Conservation (phyloP, 2,888 invertebrate species). For the Patella pellucida region DNA sequence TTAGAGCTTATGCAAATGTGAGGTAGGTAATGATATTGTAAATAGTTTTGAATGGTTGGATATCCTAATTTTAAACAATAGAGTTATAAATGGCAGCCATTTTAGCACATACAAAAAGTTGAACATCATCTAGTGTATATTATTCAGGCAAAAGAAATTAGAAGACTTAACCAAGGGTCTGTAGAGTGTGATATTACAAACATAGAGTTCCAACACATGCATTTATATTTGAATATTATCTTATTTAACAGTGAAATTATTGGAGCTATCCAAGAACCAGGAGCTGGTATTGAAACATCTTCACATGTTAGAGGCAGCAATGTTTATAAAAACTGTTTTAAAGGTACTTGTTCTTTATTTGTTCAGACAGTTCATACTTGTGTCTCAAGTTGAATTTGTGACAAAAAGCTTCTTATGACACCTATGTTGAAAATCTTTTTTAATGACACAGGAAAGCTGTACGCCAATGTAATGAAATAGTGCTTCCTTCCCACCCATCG, state of each 20-base stretch:
- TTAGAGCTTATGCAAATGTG: constrained; percentile 59
- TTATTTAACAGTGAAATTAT: constrained; percentile 56
- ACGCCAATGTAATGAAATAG: no score
- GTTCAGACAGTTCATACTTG: no score
- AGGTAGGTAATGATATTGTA: constrained; percentile 41
- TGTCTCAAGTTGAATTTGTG: no score
- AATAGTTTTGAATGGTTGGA: no score
- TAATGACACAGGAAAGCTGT: no score
- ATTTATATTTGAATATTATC: neutral
- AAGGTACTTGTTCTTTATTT: constrained; percentile 39
- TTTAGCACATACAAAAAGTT: no score
- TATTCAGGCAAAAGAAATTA: neutral
- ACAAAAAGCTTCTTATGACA: no score
- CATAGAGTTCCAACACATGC: neutral
- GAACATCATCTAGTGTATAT: neutral
- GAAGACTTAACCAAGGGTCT: neutral
- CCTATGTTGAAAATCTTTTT: no score
- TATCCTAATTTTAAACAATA: no score
- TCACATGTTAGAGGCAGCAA: constrained; percentile 58
- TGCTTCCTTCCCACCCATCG: no score
- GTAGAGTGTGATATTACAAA: neutral
- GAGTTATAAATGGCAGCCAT: no score
- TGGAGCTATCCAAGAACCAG: constrained; percentile 64
- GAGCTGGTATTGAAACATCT: constrained; percentile 58
- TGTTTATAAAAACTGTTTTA: constrained; percentile 63